These are phyloP conservation scores for Eulemur rufifrons DNA, from an alignment of 2,113 vertebrate species.

Conservation along the genomic window DNA sequence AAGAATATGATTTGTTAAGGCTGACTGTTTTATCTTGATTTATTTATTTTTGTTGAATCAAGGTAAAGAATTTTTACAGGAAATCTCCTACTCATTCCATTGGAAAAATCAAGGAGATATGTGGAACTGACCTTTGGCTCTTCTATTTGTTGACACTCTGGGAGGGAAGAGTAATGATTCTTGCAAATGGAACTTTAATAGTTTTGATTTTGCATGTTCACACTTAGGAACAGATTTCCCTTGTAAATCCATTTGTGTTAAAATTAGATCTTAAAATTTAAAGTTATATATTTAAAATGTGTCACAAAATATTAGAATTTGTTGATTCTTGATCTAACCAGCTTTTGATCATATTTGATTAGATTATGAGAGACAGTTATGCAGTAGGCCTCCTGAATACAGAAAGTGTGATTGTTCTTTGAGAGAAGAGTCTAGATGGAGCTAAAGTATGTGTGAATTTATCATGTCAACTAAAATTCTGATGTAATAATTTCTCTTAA, in stretches of 20 bases:
- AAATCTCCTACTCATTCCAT: neutral
- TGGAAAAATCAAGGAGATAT: neutral
- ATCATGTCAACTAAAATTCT: neutral
- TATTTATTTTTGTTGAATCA: constrained; percentile 21
- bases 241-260: constrained; percentile 15
- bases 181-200: neutral
- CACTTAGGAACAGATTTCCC: neutral
- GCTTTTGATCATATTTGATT: neutral
- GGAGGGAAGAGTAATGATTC: neutral
- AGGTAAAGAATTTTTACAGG: neutral
- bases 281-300: neutral
- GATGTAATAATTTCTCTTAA: neutral
- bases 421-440: neutral
- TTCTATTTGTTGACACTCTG: neutral
- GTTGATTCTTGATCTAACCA: neutral
- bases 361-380: neutral
- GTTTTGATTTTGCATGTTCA: neutral
- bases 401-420: neutral
- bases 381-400: neutral
- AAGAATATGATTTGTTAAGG: neutral
- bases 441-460: neutral
- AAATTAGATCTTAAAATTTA: neutral
- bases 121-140: neutral
- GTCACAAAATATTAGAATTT: neutral
- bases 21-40: neutral